Conservation (phyloP, 2,888 invertebrate genomes). For the Xanthorhoe spadicearia region DNA sequence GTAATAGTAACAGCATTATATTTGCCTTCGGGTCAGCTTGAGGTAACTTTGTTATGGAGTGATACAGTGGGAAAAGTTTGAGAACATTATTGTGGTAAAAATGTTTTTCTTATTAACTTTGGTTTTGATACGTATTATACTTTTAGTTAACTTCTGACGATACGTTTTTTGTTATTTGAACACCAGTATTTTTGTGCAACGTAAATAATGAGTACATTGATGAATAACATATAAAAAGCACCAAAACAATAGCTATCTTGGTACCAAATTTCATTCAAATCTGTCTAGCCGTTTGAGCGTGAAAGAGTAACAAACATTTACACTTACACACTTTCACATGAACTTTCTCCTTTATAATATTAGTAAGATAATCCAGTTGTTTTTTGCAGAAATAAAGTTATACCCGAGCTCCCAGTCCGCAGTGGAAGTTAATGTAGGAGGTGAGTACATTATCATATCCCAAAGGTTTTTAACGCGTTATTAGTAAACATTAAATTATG, state of each 20-base stretch:
- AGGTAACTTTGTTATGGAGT: not conserved
- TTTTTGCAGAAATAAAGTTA: slow-evolving; percentile 66
- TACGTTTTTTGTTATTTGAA: not conserved
- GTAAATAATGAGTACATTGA: no score
- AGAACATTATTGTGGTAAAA: not conserved
- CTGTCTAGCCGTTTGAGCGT: no score
- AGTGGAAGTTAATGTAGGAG: slow-evolving; percentile 57
- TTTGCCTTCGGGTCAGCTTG: not conserved
- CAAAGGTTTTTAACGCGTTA: slow-evolving; percentile 44
- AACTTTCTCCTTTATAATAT: no score
- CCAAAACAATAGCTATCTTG: no score
- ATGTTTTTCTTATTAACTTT: not conserved
- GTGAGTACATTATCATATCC: slow-evolving; percentile 52
- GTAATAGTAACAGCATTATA: not conserved
- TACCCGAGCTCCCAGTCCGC: slow-evolving; percentile 63
- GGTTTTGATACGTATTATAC: not conserved
- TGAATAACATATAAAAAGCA: no score
- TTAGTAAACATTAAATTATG: slow-evolving; percentile 47
- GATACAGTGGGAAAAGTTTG: not conserved
- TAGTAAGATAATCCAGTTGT: slow-evolving; percentile 31
- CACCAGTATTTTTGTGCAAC: no score
- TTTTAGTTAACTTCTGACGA: not conserved
- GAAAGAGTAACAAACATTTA: no score
- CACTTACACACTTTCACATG: no score
- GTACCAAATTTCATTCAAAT: no score